Percentiles rank a stretch among this genome's conserved stretches.
phyloP scores from a whole-genome alignment of 2,797 vertebrate genomes.

The Cossypha niveicapilla region DNA sequence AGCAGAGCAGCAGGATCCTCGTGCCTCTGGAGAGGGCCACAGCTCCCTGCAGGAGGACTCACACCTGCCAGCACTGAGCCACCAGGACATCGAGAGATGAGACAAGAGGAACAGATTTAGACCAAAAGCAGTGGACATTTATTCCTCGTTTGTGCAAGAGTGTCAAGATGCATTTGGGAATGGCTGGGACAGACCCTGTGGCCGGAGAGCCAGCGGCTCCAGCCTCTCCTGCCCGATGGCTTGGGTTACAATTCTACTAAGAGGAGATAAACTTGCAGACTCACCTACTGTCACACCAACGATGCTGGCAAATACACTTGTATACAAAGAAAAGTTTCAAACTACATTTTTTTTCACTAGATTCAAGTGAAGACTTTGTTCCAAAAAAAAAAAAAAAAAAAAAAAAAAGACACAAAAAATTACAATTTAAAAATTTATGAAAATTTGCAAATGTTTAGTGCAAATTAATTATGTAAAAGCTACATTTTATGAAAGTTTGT shows the following conservation, averaged over 20 bases:
- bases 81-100: constrained; percentile 56
- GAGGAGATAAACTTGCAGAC: constrained; percentile 58
- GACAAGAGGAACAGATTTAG: constrained; percentile 70
- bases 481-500: constrained; percentile 73
- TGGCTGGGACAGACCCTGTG: constrained; percentile 32
- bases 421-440: constrained; percentile 73
- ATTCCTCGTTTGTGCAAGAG: constrained; percentile 77
- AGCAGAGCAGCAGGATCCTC: background rate
- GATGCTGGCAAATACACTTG: constrained; percentile 71
- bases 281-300: constrained; percentile 71
- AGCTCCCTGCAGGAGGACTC: background rate
- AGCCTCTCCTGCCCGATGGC: constrained; percentile 57
- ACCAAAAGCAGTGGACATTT: constrained; percentile 78
- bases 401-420: constrained; percentile 67
- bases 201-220: constrained; percentile 39
- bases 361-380: constrained; percentile 73
- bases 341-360: constrained; percentile 69
- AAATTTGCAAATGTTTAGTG: constrained; percentile 75
- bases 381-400: constrained; percentile 7
- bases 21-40: background rate
- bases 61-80: background rate
- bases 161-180: constrained; percentile 72
- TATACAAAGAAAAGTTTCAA: constrained; percentile 70
- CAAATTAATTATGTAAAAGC: constrained; percentile 73
- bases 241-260: constrained; percentile 70